Evolutionary conservation across 2,797 vertebrate genomes (phyloP).

Genomic region (Sphenopsis melanotis): DNA sequence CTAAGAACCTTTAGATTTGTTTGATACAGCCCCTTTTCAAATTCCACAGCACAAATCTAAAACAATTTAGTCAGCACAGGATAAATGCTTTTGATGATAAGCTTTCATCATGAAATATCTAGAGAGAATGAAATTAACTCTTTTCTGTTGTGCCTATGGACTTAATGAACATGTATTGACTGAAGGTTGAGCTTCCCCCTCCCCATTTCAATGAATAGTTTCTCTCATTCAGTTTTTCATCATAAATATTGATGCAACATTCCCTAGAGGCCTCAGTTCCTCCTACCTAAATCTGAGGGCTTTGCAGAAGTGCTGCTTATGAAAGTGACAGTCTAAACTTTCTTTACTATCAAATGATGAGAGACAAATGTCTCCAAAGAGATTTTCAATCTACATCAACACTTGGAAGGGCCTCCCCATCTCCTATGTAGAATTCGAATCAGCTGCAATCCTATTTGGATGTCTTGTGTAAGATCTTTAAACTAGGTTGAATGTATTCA

Average conservation of each 20-base stretch:
- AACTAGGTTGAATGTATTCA: background rate
- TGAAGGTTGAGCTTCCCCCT: background rate
- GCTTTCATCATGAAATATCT: slow-evolving; percentile 12
- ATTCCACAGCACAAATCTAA: background rate
- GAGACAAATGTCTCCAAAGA: background rate
- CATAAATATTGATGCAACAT: background rate
- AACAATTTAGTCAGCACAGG: background rate
- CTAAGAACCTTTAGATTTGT: slow-evolving; percentile 25
- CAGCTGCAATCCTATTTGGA: background rate
- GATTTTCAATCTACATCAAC: background rate
- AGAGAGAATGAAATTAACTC: slow-evolving; percentile 17
- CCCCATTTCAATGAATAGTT: background rate
- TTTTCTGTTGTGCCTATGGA: slow-evolving; percentile 27
- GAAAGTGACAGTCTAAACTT: background rate
- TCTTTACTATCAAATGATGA: background rate
- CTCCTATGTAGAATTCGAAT: background rate
- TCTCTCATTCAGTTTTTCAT: background rate
- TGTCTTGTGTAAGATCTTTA: background rate
- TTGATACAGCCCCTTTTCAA: slow-evolving; percentile 12
- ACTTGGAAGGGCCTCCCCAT: background rate
- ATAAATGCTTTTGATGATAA: slow-evolving; percentile 39
- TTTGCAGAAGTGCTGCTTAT: background rate
- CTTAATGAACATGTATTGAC: slow-evolving; percentile 5
- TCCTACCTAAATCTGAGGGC: background rate
- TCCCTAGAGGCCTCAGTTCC: background rate